These are phyloP conservation scores for Apotomis betuletana DNA, from an alignment of 2,888 invertebrate genomes.

Conservation along the genomic window DNA sequence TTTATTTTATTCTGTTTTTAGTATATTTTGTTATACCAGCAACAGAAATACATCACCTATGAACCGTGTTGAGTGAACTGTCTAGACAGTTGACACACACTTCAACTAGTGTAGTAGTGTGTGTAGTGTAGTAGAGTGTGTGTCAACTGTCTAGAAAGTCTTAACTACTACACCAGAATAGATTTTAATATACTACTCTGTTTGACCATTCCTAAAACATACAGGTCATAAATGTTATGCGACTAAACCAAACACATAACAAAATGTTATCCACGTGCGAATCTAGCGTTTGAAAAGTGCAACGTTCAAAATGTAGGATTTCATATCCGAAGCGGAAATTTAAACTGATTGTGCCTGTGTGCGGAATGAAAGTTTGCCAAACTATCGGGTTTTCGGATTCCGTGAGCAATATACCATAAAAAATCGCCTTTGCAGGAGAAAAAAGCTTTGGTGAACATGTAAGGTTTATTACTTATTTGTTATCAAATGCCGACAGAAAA, in stretches of 20 bases:
- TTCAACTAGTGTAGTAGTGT: too few species aligned
- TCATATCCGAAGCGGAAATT: constrained; percentile 45
- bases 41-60: too few species aligned
- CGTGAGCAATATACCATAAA: constrained; percentile 7
- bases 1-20: too few species aligned
- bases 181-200: too few species aligned
- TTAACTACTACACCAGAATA: too few species aligned
- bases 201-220: not conserved
- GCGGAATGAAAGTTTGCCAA: constrained; percentile 37
- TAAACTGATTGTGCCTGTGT: constrained; percentile 37
- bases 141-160: too few species aligned
- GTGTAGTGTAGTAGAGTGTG: too few species aligned
- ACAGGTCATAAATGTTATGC: not conserved
- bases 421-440: constrained; percentile 5
- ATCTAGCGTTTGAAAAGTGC: constrained; percentile 42
- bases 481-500: too few species aligned
- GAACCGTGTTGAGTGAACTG: too few species aligned
- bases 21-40: too few species aligned
- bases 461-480: too few species aligned
- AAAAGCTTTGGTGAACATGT: not conserved
- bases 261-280: constrained; percentile 20
- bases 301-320: constrained; percentile 41
- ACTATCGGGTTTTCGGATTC: constrained; percentile 28
- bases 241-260: constrained; percentile 17
- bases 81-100: too few species aligned